Base-by-base conservation (phyloP, 2,888 invertebrate species). In the Eupithecia insigniata region DNA sequence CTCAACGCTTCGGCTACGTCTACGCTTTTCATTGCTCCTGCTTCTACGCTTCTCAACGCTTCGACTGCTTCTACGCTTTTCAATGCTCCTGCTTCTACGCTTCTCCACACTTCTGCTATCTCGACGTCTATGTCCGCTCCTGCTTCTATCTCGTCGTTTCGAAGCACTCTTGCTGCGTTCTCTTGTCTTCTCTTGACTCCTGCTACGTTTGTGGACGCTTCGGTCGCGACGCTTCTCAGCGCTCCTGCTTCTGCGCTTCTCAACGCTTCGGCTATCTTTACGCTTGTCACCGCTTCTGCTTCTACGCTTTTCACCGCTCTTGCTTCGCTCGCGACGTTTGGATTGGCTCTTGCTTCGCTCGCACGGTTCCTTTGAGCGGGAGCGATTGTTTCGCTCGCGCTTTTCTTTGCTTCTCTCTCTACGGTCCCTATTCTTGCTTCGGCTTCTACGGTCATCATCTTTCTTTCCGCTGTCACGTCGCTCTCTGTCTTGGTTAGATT, bases 11-110 rank as follows among this genome's bases (percentile, higher is more conserved):
- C 67, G 70, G 28, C 73, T 74, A 34, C 34, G 34, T 71, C 70
- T 71, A 14, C 60, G 60, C 3, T 18, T 60, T 1, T 32, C 30
- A 0, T 7, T n/a, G 61, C 61, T 61, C 18, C n/a, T 32, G 22
- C 55, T 58, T 10, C 36, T 34, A n/a, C 61, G 61, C 4, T 34
- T 61, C n/a, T 32, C 32, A 34, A 43, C 36, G 30, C 73, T 81
- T 36, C 82, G n/a, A n/a, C n/a, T 75, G 18, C 82, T 82, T 8
- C 78, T 77, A 86, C 90, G 73, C 5, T 81, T 79, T 12, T 74
- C 78, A 18, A 72, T 72, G 65, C 76, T 81, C 10, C 74, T 69
- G 26, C 73, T 73, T 65, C 66, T 55, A 55, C 58, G 58, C 12
- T 58, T 58, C 14, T 58, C 58, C 18, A 28, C 28, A 18, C 58